These are phyloP conservation scores for Lobophora halterata DNA, from an alignment of 2,888 invertebrate genomes.

Conservation along the genomic window DNA sequence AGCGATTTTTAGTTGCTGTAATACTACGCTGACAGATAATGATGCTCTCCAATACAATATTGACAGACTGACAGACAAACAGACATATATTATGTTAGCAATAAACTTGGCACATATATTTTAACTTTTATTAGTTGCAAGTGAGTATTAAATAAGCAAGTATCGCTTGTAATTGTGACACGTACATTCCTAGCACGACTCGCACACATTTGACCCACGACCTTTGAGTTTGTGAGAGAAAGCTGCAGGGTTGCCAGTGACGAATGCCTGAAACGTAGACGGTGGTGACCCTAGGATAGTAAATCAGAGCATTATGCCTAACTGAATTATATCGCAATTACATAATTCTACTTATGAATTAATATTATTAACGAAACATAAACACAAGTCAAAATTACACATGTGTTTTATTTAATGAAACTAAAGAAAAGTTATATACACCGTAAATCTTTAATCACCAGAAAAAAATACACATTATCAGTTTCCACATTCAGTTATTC, in stretches of 20 bases:
- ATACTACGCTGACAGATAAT: constrained; percentile 3
- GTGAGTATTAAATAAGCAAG: constrained; percentile 10
- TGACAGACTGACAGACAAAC: not conserved
- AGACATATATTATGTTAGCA: not conserved
- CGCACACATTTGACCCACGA: constrained; percentile 18
- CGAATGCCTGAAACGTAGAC: constrained; percentile 5
- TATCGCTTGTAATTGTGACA: constrained; percentile 13
- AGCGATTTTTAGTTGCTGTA: too few relatives aligned
- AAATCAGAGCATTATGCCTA: not conserved
- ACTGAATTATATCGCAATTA: too few relatives aligned
- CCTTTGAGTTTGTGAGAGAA: constrained; percentile 20
- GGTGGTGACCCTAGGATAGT: not conserved
- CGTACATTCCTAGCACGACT: constrained; percentile 11
- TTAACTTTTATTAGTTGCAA: not conserved
- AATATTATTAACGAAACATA: too few relatives aligned
- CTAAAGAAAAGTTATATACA: too few relatives aligned
- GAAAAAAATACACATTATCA: too few relatives aligned
- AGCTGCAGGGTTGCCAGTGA: constrained; percentile 10
- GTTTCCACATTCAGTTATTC: too few relatives aligned
- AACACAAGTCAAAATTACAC: too few relatives aligned
- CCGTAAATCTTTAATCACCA: too few relatives aligned
- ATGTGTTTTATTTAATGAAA: too few relatives aligned
- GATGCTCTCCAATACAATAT: not conserved
- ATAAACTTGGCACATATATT: too few relatives aligned
- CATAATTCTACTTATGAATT: too few relatives aligned